Evolutionary conservation across 1,140 invertebrate species (phyloP).

Genomic region (Drosophila asahinai): DNA sequence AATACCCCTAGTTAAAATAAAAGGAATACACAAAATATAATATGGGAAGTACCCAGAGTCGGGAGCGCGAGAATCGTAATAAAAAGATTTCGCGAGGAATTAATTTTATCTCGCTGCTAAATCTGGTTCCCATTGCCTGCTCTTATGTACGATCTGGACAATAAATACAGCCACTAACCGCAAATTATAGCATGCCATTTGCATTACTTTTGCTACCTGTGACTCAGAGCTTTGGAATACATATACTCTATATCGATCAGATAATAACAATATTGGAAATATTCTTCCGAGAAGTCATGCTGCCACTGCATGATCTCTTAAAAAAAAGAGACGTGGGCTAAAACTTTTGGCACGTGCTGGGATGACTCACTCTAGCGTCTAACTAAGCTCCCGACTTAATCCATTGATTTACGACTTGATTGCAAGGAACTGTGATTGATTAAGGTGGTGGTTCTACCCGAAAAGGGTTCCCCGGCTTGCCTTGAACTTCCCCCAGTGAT

Average conservation of each 20-base stretch:
- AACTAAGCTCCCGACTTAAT: constrained; percentile 6
- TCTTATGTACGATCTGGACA: constrained; percentile 21
- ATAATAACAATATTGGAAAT: constrained; percentile 7
- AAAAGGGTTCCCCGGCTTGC: constrained; percentile 1
- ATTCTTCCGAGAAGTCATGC: constrained; percentile 21
- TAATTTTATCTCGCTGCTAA: not conserved
- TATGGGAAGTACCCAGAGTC: not conserved
- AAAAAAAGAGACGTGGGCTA: not conserved
- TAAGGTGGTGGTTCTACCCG: not conserved
- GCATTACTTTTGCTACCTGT: constrained; percentile 5
- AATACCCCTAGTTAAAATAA: too few relatives aligned
- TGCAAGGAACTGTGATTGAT: not conserved
- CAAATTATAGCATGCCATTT: constrained; percentile 53
- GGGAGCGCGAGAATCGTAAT: not conserved
- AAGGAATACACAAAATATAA: too few relatives aligned
- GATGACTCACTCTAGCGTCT: not conserved
- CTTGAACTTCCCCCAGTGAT: not conserved
- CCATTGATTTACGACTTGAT: not conserved
- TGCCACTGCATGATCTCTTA: not conserved
- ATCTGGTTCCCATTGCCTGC: constrained; percentile 9
- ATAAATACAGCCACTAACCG: constrained; percentile 29
- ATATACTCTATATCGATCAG: constrained; percentile 21
- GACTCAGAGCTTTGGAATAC: constrained; percentile 43
- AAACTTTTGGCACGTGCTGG: not conserved
- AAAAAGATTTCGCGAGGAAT: constrained; percentile 8